phyloP scores from a whole-genome alignment of 2,797 vertebrate genomes.

The Urocyon cinereoargenteus region DNA sequence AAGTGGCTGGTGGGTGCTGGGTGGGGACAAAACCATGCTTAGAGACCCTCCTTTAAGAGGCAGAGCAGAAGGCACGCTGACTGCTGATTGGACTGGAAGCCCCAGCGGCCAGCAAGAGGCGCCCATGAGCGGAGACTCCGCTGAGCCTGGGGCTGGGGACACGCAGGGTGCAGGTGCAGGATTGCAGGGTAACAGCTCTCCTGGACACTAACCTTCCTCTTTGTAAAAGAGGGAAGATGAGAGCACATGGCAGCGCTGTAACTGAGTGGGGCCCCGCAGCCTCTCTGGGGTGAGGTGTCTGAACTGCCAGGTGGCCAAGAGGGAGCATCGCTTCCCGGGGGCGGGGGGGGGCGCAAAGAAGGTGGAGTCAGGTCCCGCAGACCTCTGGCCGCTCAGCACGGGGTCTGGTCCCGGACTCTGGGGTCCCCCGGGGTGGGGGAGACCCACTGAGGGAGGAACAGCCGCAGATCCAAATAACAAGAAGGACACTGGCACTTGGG shows the following conservation, averaged over 20 bases:
- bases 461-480: background rate
- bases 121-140: background rate
- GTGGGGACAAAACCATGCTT: no score
- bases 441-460: no score
- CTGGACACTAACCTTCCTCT: background rate
- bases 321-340: background rate
- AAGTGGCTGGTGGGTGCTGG: background rate
- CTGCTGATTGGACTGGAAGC: no score
- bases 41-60: background rate
- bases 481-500: background rate
- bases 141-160: background rate
- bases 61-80: no score
- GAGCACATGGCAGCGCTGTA: background rate
- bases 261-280: rapidly evolving
- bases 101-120: background rate
- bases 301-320: background rate
- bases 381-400: background rate
- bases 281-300: background rate
- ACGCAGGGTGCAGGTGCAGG: rapidly evolving
- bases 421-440: background rate
- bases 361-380: background rate
- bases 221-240: background rate
- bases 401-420: background rate
- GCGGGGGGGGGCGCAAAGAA: background rate
- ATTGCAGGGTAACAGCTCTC: background rate